These are phyloP conservation scores for Caenorhabditis remanei DNA, from an alignment of 1,140 invertebrate genomes.

Conservation along the genomic window DNA sequence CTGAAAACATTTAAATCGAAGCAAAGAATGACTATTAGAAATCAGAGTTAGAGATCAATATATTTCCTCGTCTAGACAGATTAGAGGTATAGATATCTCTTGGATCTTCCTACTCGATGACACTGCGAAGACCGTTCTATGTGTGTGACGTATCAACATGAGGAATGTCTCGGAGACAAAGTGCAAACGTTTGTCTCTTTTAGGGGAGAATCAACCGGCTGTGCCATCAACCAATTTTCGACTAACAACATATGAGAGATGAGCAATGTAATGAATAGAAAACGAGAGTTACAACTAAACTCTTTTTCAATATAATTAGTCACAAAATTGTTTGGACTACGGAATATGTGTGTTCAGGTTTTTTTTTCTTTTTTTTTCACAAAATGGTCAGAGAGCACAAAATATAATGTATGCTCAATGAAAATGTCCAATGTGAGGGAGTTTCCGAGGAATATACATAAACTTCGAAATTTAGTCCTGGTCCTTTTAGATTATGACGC, in stretches of 20 bases:
- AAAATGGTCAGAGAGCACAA: too few species aligned
- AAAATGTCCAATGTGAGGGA: too few species aligned
- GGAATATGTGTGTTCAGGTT: too few species aligned
- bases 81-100: background rate
- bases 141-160: background rate
- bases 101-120: background rate
- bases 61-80: slow-evolving; percentile 7
- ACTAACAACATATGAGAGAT: background rate
- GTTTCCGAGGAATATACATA: too few species aligned
- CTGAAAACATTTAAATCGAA: background rate
- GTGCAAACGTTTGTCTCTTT: background rate
- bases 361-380: too few species aligned
- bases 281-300: background rate
- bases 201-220: background rate
- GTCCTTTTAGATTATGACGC: too few species aligned
- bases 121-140: background rate
- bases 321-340: too few species aligned
- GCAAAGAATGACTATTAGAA: background rate
- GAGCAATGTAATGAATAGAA: background rate
- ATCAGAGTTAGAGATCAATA: background rate
- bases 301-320: background rate
- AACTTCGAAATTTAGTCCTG: too few species aligned
- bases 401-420: too few species aligned
- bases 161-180: background rate
- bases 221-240: background rate